Base-by-base conservation (phyloP, 2,888 invertebrate species). In the Agriotes lineatus region DNA sequence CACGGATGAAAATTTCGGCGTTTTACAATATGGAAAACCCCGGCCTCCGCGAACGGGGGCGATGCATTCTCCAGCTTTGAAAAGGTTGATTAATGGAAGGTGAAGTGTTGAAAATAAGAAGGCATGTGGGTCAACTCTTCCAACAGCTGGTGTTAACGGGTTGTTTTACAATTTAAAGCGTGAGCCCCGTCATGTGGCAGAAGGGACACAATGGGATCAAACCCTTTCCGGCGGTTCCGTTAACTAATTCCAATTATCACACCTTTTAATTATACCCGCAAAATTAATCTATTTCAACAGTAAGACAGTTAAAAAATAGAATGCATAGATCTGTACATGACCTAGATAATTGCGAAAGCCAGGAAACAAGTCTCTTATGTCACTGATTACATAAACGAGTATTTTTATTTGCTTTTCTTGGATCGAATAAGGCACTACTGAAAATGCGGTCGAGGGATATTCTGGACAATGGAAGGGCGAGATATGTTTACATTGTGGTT, bases 401-500 rank as follows among this genome's bases (percentile, higher is more conserved):
- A n/a, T 50, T 18, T 20, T 48, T 48, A 48, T 30, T 52, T 33
- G 6, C 58, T 35, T 59, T 33, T 18, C 6, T 33, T n/a, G 33
- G 16, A 35, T 59, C 44, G 18, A 48, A 42, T 14, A 7, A 9
- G 19, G 39, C 22, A 16, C 12, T 16, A 14, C 39, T 7, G 30
- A 76, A 73, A 61, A 52, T 45, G 48, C 33, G 39, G 61, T 37
- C 50, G 35, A 48, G 20, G n/a, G 37, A 77, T 77, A 77, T 76
- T 73, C 76, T 79, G 77, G 77, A 79, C 76, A 79, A 78, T 78
- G 75, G 74, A 18, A 62, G 75, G 74, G 77, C 75, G 72, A 75
- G 73, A 72, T 72, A 69, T 79, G 78, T 79, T 78, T 77, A 76
- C 77, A 74, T 77, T 77, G 77, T 76, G 77, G 76, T 75, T 73